A percentile compares a stretch with the other conserved stretches of the same genome.
Evolutionary conservation across 1,140 invertebrate genomes (phyloP).

Genomic region (Pseudoatta argentina): DNA sequence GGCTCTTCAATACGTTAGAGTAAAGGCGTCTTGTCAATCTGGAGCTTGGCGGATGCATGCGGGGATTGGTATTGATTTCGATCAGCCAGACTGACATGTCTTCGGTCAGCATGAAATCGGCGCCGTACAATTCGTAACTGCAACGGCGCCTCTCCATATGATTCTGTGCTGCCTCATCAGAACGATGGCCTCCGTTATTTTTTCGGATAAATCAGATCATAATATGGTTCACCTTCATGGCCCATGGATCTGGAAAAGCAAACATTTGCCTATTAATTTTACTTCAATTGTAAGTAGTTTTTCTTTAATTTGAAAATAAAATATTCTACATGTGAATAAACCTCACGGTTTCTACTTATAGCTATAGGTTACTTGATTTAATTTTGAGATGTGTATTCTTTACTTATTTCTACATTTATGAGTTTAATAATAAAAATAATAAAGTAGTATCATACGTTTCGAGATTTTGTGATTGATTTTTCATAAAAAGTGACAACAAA

Average conservation of each 20-base stretch:
- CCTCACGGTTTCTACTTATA: background rate
- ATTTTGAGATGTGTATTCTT: background rate
- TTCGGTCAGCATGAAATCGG: conserved; percentile 96
- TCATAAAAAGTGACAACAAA: background rate
- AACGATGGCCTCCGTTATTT: conserved; percentile 94
- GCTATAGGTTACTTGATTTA: background rate
- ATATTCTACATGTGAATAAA: background rate
- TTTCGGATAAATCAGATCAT: conserved; percentile 91
- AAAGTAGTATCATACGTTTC: background rate
- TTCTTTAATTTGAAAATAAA: background rate
- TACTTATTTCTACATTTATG: background rate
- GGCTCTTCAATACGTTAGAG: conserved; percentile 93
- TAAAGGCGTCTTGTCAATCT: conserved; percentile 94
- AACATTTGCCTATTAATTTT: background rate
- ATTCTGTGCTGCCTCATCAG: conserved; percentile 92
- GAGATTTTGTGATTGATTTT: background rate
- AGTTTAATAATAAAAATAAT: conserved; percentile 3
- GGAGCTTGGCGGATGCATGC: conserved; percentile 92
- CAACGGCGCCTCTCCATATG: conserved; percentile 91
- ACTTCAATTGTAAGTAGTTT: background rate
- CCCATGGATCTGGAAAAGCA: conserved; percentile 51
- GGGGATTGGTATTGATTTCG: conserved; percentile 97
- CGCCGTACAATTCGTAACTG: conserved; percentile 96
- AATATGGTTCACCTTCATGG: conserved; percentile 87
- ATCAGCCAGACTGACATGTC: conserved; percentile 96